These are phyloP conservation scores for Poeciliopsis turneri DNA, from an alignment of 2,797 vertebrate genomes.

Conservation along the genomic window DNA sequence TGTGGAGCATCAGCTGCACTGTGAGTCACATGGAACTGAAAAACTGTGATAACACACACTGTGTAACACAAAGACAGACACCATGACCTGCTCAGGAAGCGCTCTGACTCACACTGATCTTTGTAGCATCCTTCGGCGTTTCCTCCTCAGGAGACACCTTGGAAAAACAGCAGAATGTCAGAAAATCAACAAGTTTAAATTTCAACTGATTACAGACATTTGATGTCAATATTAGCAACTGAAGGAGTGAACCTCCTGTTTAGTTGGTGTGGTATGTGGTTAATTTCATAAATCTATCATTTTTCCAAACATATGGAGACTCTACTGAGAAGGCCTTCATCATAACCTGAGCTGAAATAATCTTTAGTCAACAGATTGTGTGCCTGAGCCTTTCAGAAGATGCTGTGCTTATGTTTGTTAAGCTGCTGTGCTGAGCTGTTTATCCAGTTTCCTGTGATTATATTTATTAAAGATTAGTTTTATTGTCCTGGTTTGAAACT, in stretches of 20 bases:
- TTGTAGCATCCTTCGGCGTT: conserved; percentile 90
- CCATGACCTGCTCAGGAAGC: conserved; percentile 14
- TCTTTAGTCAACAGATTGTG: background rate
- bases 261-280: background rate
- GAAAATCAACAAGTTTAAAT: background rate
- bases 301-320: background rate
- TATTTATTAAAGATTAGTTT: background rate
- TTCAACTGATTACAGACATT: background rate
- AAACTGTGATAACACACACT: background rate
- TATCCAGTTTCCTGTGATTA: background rate
- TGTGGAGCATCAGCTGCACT: conserved; percentile 4
- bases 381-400: background rate
- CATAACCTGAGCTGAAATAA: background rate
- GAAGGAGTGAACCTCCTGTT: background rate
- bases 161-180: conserved; percentile 23
- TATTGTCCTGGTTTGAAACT: background rate
- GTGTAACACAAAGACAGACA: conserved; percentile 20
- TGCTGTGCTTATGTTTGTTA: background rate
- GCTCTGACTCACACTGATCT: conserved; percentile 93
- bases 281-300: background rate
- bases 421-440: background rate
- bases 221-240: background rate
- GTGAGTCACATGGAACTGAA: conserved; percentile 15
- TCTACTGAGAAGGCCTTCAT: background rate
- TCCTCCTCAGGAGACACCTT: conserved; percentile 90